A percentile compares a stretch with the other conserved stretches of the same genome.
These are phyloP conservation scores for Drosophila tristis DNA, from an alignment of 1,140 invertebrate genomes.

Conservation along the genomic window DNA sequence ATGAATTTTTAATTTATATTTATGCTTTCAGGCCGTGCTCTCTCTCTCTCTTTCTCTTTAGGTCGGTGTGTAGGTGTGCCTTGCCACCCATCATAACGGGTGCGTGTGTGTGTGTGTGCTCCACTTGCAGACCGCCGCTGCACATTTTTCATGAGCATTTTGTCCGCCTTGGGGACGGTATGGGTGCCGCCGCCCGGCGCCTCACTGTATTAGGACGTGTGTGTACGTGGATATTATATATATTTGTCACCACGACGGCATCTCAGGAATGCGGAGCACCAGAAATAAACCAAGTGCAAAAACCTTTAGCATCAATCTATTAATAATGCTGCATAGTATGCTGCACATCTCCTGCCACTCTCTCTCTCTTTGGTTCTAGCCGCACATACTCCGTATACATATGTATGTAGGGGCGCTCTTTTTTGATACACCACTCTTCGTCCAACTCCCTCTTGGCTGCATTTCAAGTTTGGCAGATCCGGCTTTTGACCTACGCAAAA, in stretches of 20 bases:
- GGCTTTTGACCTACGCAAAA: slow-evolving; percentile 62
- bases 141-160: slow-evolving; percentile 60
- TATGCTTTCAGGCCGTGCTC: slow-evolving; percentile 38
- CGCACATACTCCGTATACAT: background rate
- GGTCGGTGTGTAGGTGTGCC: slow-evolving; percentile 16
- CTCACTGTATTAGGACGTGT: slow-evolving; percentile 21
- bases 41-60: slow-evolving; percentile 1
- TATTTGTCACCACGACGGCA: slow-evolving; percentile 63
- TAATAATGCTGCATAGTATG: slow-evolving; percentile 40
- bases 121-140: slow-evolving; percentile 52
- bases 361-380: background rate
- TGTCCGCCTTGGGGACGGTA: background rate
- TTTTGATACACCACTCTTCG: slow-evolving; percentile 5
- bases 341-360: slow-evolving; percentile 21
- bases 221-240: slow-evolving; percentile 37
- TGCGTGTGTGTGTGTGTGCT: slow-evolving; percentile 52
- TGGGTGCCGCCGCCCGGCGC: slow-evolving; percentile 7
- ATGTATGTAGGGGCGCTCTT: slow-evolving; percentile 4
- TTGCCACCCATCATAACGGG: too few relatives aligned
- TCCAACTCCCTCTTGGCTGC: slow-evolving; percentile 45
- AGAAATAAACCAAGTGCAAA: slow-evolving; percentile 77
- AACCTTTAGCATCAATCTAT: slow-evolving; percentile 70
- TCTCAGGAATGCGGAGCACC: slow-evolving; percentile 69
- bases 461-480: slow-evolving; percentile 65
- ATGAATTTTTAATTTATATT: slow-evolving; percentile 48